A percentile compares a stretch with the other conserved stretches of the same genome.
Evolutionary conservation across 1,140 invertebrate species (phyloP).

Genomic region (Epicauta chinensis): DNA sequence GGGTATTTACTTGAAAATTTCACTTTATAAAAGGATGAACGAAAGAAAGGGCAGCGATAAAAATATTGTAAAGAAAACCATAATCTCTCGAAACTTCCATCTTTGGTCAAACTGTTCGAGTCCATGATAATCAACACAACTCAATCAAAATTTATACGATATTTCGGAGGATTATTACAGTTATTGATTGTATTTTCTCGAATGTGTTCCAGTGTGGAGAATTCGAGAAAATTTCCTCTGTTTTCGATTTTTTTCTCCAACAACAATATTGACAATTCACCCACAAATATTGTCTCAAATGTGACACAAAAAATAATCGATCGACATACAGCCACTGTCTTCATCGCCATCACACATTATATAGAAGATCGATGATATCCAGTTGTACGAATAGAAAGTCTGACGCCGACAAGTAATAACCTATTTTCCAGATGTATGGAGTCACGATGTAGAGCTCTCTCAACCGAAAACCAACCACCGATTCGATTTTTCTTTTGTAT

Average conservation of each 20-base stretch:
- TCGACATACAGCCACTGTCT: constrained; percentile 1
- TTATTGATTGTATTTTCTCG: constrained; percentile 13
- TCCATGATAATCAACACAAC: no score
- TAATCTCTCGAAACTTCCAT: no score
- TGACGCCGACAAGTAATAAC: constrained; percentile 17
- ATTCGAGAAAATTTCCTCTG: constrained; percentile 1
- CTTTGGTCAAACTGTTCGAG: no score
- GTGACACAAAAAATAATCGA: no score
- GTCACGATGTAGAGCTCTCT: neutral
- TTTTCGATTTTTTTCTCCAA: no score
- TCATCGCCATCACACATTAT: neutral
- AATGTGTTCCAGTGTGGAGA: constrained; percentile 10
- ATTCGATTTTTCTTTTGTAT: no score
- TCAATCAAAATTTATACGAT: constrained; percentile 16
- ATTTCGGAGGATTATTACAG: constrained; percentile 7
- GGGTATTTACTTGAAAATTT: no score
- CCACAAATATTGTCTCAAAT: neutral
- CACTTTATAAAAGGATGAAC: no score
- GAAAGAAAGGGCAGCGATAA: no score
- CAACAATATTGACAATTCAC: constrained; percentile 12
- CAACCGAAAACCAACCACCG: no score
- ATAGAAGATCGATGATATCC: constrained; percentile 11
- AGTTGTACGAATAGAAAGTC: constrained; percentile 5
- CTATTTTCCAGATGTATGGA: constrained; percentile 14
- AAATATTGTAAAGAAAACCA: no score